Base-by-base conservation (phyloP, 2,888 invertebrate species). In the Alitta virens region DNA sequence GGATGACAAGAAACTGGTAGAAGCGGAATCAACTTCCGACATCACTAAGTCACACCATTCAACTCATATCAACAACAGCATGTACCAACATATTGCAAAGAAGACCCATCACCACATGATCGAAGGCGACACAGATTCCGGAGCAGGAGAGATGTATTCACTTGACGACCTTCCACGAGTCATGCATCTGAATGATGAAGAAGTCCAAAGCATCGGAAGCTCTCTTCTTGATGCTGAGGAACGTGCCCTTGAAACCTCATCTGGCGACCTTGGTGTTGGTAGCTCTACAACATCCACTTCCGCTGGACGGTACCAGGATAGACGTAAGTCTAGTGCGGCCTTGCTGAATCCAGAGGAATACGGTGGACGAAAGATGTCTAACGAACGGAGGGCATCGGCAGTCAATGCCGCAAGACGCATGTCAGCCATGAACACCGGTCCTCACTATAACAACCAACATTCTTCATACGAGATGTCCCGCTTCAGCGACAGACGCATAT, bases 121-220 rank as follows among this genome's bases (percentile, higher is more conserved):
- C 21, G 62, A 61, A 5, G 62, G 50, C 26, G 61, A 65, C 43
- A 42, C 33, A 9, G 63, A 42, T 18, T 58, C 60, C 1, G 64
- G 64, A 24, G 51, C 61, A 2, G 33, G 33, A 33, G 67, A 64
- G 60, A 59, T 63, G 59, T 68, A 64, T 63, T 49, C 49, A 21
- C 33, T 68, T 38, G 68, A 68, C 2, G 68, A 68, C 57, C 60
- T 68, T n/a, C 67, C 67, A 5, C 27, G 68, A 24, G 43, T 59
- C 14, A 46, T 18, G 46, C 21, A 51, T 24, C 65, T 65, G 18
- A 68, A 68, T 60, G 62, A 65, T 24, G 62, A 64, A 40, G 68
- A 68, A 33, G 67, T 65, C 9, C 65, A 64, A 16, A 64, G 64
- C 60, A 61, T 63, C n/a, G 66, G 62, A 56, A 62, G 62, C 25